phyloP scores from a whole-genome alignment of 92 coral and sea anemone genomes.

The Phenganax subtilis region DNA sequence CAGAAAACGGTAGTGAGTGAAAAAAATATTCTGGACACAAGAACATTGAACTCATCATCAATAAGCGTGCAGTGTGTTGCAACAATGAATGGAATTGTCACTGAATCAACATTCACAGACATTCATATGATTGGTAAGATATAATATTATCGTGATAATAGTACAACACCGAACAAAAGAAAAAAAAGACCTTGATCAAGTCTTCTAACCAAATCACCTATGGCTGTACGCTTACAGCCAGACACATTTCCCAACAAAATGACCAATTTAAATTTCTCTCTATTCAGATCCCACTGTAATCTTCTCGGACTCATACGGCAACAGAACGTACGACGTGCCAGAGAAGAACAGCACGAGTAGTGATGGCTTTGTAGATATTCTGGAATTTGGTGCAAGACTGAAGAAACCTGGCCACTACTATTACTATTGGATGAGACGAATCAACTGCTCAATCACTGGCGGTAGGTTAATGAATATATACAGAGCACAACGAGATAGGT shows the following conservation, averaged over 20 bases:
- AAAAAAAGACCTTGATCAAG: background rate
- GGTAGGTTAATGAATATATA: background rate
- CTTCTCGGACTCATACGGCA: conserved; percentile 4
- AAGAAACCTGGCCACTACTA: background rate
- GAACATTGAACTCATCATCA: background rate
- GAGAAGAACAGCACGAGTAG: background rate
- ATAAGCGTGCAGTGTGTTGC: background rate
- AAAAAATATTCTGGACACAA: background rate
- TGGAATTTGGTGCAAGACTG: background rate
- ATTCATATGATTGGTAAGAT: conserved; percentile 15
- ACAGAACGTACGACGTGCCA: conserved; percentile 2
- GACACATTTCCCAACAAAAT: no score
- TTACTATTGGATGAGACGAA: background rate
- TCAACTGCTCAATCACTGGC: background rate
- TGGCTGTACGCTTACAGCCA: no score
- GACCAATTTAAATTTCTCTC: background rate
- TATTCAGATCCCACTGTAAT: conserved; percentile 5
- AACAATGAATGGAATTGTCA: background rate
- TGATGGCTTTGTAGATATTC: background rate
- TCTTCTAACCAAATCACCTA: background rate
- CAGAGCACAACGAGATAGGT: no score
- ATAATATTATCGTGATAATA: background rate
- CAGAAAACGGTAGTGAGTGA: background rate
- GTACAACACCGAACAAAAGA: background rate
- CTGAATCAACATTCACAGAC: background rate